Percentiles rank a stretch among this genome's conserved stretches.
These are phyloP conservation scores for Centrocercus urophasianus DNA, from an alignment of 2,113 vertebrate species.

Conservation along the genomic window DNA sequence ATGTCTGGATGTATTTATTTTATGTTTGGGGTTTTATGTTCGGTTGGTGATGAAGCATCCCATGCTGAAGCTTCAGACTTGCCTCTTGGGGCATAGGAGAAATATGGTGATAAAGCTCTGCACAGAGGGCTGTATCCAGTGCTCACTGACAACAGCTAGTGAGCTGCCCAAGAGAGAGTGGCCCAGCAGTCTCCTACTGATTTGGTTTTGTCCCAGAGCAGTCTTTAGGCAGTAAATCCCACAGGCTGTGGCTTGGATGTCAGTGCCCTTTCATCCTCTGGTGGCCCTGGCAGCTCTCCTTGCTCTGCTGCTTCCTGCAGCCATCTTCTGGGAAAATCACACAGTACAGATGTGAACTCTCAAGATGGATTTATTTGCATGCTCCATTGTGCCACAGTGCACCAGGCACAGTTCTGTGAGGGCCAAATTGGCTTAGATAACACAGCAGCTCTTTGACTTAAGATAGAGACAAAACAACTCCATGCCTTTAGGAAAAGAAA, in stretches of 20 bases:
- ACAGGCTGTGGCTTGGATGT: neutral
- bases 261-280: neutral
- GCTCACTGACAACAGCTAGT: neutral
- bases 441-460: neutral
- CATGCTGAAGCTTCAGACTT: neutral
- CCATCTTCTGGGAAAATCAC: neutral
- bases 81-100: neutral
- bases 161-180: neutral
- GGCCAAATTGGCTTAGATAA: neutral
- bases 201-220: constrained; percentile 2
- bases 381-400: neutral
- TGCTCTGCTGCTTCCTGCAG: neutral
- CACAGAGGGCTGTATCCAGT: neutral
- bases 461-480: neutral
- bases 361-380: neutral
- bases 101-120: neutral
- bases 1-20: neutral
- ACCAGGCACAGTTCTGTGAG: neutral
- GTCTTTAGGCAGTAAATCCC: neutral
- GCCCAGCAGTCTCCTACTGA: neutral
- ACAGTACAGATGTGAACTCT: accelerated
- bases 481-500: neutral
- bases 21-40: neutral
- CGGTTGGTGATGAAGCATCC: neutral
- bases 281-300: neutral